Conservation (phyloP, 1,140 invertebrate species). For the Ruditapes philippinarum region DNA sequence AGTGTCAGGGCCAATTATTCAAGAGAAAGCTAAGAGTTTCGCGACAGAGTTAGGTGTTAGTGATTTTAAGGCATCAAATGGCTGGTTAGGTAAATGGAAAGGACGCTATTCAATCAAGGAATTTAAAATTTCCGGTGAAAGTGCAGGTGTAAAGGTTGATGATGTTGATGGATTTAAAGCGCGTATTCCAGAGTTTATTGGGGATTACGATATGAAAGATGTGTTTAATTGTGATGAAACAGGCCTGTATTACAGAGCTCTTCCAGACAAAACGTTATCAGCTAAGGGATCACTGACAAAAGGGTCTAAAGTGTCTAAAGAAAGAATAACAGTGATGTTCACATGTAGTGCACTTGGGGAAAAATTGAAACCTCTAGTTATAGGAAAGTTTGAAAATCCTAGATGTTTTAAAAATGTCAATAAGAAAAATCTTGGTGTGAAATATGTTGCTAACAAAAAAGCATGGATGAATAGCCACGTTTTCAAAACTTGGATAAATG, state of each 20-base stretch:
- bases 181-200: constrained; percentile 15
- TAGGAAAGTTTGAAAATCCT: constrained; percentile 70
- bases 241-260: constrained; percentile 68
- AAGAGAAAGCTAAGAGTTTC: constrained; percentile 54
- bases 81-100: constrained; percentile 81
- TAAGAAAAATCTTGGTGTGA: constrained; percentile 56
- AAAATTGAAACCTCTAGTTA: constrained; percentile 73
- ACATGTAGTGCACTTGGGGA: constrained; percentile 65
- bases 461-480: constrained; percentile 74
- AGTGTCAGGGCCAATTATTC: constrained; percentile 49
- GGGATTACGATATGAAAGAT: constrained; percentile 14
- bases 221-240: constrained; percentile 77
- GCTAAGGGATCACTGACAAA: constrained; percentile 57
- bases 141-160: constrained; percentile 40
- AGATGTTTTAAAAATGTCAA: constrained; percentile 72
- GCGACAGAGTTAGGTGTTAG: constrained; percentile 71
- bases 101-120: constrained; percentile 65
- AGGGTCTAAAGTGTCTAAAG: constrained; percentile 70
- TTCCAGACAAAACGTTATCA: constrained; percentile 72
- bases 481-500: constrained; percentile 79
- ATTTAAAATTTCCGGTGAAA: constrained; percentile 62
- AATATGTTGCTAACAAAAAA: constrained; percentile 66
- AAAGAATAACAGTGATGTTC: constrained; percentile 71
- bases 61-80: constrained; percentile 84
- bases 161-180: constrained; percentile 17